Conservation (phyloP, 2,888 invertebrate species). For the Lamproptera curius region DNA sequence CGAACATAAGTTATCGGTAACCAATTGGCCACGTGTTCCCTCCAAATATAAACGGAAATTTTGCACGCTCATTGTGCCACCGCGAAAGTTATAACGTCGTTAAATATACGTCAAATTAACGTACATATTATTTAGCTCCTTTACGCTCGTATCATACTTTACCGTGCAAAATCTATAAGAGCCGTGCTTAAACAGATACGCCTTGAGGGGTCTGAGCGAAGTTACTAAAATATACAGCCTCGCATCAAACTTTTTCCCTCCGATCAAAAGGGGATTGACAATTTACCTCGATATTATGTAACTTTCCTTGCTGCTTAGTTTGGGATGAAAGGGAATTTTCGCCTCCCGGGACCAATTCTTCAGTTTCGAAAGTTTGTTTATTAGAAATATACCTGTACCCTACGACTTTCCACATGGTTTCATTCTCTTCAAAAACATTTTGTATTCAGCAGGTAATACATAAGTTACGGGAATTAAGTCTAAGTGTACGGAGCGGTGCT, state of each 20-base stretch:
- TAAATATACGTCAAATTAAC: slow-evolving; percentile 98
- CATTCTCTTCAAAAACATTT: slow-evolving; percentile 99
- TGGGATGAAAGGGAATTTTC: slow-evolving; percentile 83
- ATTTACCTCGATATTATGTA: slow-evolving; percentile 99
- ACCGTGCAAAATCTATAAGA: slow-evolving; percentile 98
- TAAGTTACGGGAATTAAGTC: slow-evolving; percentile 97
- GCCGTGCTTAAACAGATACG: slow-evolving; percentile 94
- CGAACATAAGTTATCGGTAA: slow-evolving; percentile 92
- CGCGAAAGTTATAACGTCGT: slow-evolving; percentile 83
- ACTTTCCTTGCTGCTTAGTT: slow-evolving; percentile 88
- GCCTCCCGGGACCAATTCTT: slow-evolving; percentile 92
- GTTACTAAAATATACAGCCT: slow-evolving; percentile 95
- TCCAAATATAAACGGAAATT: slow-evolving; percentile 94
- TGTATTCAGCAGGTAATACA: slow-evolving; percentile 96
- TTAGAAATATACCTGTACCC: slow-evolving; percentile 95
- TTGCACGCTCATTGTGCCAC: slow-evolving; percentile 96
- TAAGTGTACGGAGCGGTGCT: slow-evolving; percentile 86
- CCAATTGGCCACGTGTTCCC: slow-evolving; percentile 91
- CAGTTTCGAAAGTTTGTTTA: slow-evolving; percentile 95
- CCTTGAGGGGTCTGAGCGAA: slow-evolving; percentile 95
- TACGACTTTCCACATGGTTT: slow-evolving; percentile 97
- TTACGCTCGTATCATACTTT: slow-evolving; percentile 94
- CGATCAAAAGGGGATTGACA: slow-evolving; percentile 95
- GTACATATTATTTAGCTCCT: slow-evolving; percentile 95
- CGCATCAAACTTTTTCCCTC: slow-evolving; percentile 98